A percentile compares a stretch with the other conserved stretches of the same genome.
phyloP scores from a whole-genome alignment of 2,888 invertebrate genomes.

The Leuctra nigra region DNA sequence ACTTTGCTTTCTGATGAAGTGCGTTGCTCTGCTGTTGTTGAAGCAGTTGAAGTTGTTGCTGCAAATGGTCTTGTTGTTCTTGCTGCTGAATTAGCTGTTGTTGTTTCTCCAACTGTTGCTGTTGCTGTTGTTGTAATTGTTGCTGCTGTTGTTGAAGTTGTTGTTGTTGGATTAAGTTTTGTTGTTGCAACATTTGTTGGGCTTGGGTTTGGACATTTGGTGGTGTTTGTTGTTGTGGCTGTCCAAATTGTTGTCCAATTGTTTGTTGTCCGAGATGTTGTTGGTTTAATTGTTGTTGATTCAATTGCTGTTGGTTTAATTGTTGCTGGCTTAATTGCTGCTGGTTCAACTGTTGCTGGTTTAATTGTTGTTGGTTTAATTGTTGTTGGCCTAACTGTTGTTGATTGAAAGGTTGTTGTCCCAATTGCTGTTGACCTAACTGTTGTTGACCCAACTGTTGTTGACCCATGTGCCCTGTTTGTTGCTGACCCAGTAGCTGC shows the following conservation, averaged over 20 bases:
- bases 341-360: slow-evolving; percentile 46
- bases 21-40: slow-evolving; percentile 25
- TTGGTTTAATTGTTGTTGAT: slow-evolving; percentile 44
- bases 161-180: slow-evolving; percentile 20
- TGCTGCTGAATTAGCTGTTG: slow-evolving; percentile 2
- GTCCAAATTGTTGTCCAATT: slow-evolving; percentile 27
- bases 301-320: neutral
- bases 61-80: slow-evolving; percentile 23
- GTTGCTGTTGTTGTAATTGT: slow-evolving; percentile 10
- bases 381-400: slow-evolving; percentile 47
- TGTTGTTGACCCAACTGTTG: slow-evolving; percentile 19
- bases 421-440: slow-evolving; percentile 37
- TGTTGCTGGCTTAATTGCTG: slow-evolving; percentile 46
- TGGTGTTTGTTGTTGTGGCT: neutral
- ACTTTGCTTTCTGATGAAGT: slow-evolving; percentile 20
- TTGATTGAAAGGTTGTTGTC: slow-evolving; percentile 45
- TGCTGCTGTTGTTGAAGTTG: slow-evolving; percentile 21
- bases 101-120: slow-evolving; percentile 1
- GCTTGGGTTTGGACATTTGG: slow-evolving; percentile 7
- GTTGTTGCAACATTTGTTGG: slow-evolving; percentile 19
- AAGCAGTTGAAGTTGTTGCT: slow-evolving; percentile 25
- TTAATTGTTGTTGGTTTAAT: slow-evolving; percentile 37
- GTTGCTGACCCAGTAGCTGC: slow-evolving; percentile 33
- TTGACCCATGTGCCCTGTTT: slow-evolving; percentile 36
- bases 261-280: slow-evolving; percentile 38